Evolutionary conservation across 2,888 invertebrate genomes (phyloP).

Genomic region (Keiferia lycopersicella): DNA sequence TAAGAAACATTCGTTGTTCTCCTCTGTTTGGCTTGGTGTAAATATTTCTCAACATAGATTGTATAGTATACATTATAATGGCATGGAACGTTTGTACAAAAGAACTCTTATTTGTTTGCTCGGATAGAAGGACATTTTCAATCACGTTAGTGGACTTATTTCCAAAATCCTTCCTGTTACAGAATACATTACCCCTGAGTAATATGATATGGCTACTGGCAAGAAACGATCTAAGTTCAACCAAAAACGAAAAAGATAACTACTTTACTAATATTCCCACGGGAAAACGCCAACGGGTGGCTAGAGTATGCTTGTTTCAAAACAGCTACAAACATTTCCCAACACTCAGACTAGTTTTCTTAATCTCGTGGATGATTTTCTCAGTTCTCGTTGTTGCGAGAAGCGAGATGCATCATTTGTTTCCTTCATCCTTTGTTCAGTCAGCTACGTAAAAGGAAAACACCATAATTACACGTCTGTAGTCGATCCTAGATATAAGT

Average conservation of each 20-base stretch:
- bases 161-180: no score
- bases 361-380: slow-evolving; percentile 3
- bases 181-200: no score
- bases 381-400: slow-evolving; percentile 31
- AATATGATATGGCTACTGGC: no score
- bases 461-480: slow-evolving; percentile 2
- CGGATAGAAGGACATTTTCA: no score
- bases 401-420: slow-evolving; percentile 27
- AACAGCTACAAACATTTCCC: neutral
- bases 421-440: slow-evolving; percentile 20
- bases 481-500: slow-evolving; percentile 18
- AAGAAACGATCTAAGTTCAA: no score
- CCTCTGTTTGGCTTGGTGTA: slow-evolving; percentile 35
- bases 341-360: neutral
- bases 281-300: no score
- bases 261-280: no score
- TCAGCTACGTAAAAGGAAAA: slow-evolving; percentile 19
- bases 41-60: slow-evolving; percentile 49
- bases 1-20: slow-evolving; percentile 41
- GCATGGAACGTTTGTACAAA: neutral
- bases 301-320: no score
- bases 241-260: no score
- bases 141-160: no score
- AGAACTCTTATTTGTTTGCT: neutral
- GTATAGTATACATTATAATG: neutral